Evolutionary conservation across 2,113 vertebrate species (phyloP), one percentile per base, ranked within the genome.

Genomic region (Neodon shergylaensis): DNA sequence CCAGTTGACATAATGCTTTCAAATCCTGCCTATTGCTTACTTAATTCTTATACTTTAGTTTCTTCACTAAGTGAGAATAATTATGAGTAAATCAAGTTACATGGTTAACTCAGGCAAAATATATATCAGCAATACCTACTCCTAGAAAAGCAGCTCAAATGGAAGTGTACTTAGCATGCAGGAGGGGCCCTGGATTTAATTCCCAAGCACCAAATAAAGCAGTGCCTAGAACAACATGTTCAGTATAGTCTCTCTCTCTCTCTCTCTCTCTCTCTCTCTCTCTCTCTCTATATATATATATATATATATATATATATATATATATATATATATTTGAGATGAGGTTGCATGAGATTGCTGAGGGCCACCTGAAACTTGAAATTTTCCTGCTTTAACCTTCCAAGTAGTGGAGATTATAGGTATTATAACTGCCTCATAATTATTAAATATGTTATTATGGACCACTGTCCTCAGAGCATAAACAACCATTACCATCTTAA

Each of bases 371-470:
- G 61, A 77, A 77, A 77, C 74, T 77, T 47, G 74, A 77, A 77
- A 77, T 77, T 47, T 44, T 49, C 74, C 44, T 77, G 74, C 74
- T 49, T 77, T 77, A 47, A 17, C 54, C 28, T 63, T 33, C 31
- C 22, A 54, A 65, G 58, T 78, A 65, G 73, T 47, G 36, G 79
- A 58, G n/a, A 61, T 82, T 39, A 82, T 16, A 82, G 79, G 26
- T 12, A 61, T 39, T 90, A 89, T 76, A 58, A 90, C 73, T 74
- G 66, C 94, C 39, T 72, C 87, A 83, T 58, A 91, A 95, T 42
- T 92, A 68, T 44, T 92, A 86, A 66, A 68, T 86, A 68, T 86
- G 28, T 49, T 49, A 49, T 86, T 68, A 68, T 68, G 42, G 42
- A 49, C 24, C 63, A 68, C 44, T 68, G 31, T 36, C 17, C 63